phyloP scores from a whole-genome alignment of 2,888 invertebrate genomes.

The Cataglyphis cursor region DNA sequence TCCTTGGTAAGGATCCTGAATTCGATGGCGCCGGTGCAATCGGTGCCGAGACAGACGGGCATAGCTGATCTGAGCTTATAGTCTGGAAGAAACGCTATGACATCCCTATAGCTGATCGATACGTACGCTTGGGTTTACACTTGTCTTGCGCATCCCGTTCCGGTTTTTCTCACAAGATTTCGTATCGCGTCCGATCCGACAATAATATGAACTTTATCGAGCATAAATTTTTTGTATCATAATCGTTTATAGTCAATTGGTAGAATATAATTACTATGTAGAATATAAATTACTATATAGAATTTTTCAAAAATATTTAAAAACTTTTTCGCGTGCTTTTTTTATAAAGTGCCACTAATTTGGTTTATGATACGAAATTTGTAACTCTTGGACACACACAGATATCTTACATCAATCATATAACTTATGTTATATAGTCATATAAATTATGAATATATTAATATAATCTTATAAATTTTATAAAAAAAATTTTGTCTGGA shows the following conservation, averaged over 20 bases:
- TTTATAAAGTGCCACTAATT: not conserved
- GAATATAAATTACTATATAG: not conserved
- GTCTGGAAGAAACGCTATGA: constrained; percentile 13
- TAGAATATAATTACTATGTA: not conserved
- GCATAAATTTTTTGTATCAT: not conserved
- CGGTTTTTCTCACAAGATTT: not conserved
- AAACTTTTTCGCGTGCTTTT: not conserved
- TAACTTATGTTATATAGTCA: too few relatives aligned
- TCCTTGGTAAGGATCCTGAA: constrained; percentile 75
- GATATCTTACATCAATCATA: not conserved
- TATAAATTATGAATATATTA: not conserved
- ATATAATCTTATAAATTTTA: not conserved
- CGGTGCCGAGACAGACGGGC: constrained; percentile 60
- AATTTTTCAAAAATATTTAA: not conserved
- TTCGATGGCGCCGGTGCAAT: constrained; percentile 70
- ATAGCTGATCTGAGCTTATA: constrained; percentile 44
- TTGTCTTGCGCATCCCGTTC: constrained; percentile 38
- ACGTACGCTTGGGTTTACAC: constrained; percentile 32
- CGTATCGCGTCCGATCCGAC: not conserved
- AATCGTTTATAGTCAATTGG: not conserved
- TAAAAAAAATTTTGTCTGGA: not conserved
- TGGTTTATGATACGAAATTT: not conserved
- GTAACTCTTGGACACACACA: not conserved
- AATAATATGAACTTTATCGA: not conserved
- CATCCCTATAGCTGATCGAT: constrained; percentile 34